Evolutionary conservation across 37 sponge, comb jelly and placozoan species (phyloP).

Genomic region (Theonella swinhoei): DNA sequence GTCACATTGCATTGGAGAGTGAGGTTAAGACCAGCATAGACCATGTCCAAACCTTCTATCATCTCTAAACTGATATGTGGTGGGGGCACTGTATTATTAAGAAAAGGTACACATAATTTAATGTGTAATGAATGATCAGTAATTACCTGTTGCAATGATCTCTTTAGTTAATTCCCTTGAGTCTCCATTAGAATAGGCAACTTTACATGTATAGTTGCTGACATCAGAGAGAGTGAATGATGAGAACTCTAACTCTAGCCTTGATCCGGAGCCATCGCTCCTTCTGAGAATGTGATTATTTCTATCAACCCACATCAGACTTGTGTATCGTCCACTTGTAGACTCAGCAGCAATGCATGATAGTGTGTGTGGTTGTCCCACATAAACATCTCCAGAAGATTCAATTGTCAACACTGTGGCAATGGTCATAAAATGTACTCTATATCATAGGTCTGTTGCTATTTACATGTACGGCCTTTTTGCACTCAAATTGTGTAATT

Average conservation of each 20-base stretch:
- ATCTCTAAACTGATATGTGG: not conserved
- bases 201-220: not conserved
- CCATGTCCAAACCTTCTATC: not conserved
- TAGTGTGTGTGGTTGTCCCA: not conserved
- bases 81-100: not conserved
- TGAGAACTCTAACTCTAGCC: not conserved
- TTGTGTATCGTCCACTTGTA: not conserved
- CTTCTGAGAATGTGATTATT: too few species aligned
- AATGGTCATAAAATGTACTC: too few species aligned
- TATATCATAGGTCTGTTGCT: too few species aligned
- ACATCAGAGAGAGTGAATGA: not conserved
- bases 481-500: too few species aligned
- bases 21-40: not conserved
- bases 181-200: not conserved
- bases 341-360: not conserved
- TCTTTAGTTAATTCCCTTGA: not conserved
- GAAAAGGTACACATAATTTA: not conserved
- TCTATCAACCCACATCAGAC: not conserved
- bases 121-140: not conserved
- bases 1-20: not conserved
- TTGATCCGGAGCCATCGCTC: not conserved
- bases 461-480: too few species aligned
- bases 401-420: not conserved
- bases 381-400: not conserved
- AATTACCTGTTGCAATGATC: not conserved